Evolutionary conservation across 2,797 vertebrate genomes (phyloP), one percentile per base, ranked within the genome.

Genomic region (Cephalopachus bancanus): DNA sequence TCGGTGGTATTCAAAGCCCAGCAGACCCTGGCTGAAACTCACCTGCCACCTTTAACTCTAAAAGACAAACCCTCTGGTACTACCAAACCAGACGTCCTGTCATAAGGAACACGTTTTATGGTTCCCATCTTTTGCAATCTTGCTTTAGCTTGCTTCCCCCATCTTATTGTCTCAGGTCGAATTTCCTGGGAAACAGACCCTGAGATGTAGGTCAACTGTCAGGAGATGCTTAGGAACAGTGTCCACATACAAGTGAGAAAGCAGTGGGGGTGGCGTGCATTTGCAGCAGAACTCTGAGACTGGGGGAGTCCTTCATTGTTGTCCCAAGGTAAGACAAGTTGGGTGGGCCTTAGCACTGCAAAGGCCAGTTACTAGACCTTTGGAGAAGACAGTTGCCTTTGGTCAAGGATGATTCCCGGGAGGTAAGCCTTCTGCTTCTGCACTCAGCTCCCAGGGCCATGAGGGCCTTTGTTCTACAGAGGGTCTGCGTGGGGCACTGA

Each of bases 401-500:
- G 59, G 51, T 10, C 30, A 4, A 78, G 15, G 0, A 0, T 24
- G 37, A 33, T 60, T 57, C 59, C 55, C 5, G 14, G 57, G 15
- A 33, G 12, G 30, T 20, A 11, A 20, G 37, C 24, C 0, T 8
- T 28, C 9, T 15, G 28, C 15, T 30, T 10, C 3, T 15, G 0
- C 1, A 12, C 11, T 12, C 22, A 55, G 30, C 28, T 65, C 44
- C 28, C 22, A 14, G 15, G 9, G 15, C 4, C 10, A 7, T 9
- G 53, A 7, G 81, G 0, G 3, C n/a, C 64, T 37, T 7, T 26
- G 22, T 57, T 76, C n/a, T n/a, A 1, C 0, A 4, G n/a, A 0
- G 0, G 5, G 11, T 60, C 12, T 10, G 3, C 5, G 11, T 0
- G 5, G 64, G 15, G 33, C 49, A 12, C 19, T 6, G 2, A 2